Conservation (phyloP, 2,797 vertebrate species). For the Lophius americanus region DNA sequence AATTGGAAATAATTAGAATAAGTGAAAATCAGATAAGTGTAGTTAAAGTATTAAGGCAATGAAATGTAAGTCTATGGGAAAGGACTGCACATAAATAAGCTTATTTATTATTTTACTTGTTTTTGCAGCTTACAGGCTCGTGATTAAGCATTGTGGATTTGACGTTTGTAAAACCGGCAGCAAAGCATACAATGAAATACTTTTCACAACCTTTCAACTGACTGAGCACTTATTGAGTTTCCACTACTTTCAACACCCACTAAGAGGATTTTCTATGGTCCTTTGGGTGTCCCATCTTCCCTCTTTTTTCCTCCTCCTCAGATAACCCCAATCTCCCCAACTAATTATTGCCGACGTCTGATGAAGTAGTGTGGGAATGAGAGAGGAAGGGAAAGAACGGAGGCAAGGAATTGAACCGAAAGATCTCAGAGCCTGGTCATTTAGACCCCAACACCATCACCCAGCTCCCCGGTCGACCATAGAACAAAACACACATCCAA, state of each 20-base stretch:
- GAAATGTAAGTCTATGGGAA: no score
- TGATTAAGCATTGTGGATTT: conserved; percentile 13
- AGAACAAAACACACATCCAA: conserved; percentile 67
- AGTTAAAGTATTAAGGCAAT: no score
- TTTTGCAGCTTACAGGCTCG: no score
- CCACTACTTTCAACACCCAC: conserved; percentile 52
- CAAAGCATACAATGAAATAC: conserved; percentile 44
- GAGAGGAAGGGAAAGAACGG: conserved; percentile 25
- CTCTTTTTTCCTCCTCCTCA: conserved; percentile 44
- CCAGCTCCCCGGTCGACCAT: conserved; percentile 45
- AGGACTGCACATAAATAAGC: no score
- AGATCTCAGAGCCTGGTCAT: conserved; percentile 53
- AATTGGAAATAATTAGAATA: no score
- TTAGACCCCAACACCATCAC: conserved; percentile 57
- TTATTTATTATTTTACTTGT: no score
- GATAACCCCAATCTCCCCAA: conserved; percentile 62
- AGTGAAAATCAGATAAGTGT: no score
- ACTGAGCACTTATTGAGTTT: conserved; percentile 48
- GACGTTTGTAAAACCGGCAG: no score
- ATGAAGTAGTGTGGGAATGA: conserved; percentile 58
- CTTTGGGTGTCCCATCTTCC: conserved; percentile 48
- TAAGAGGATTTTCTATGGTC: conserved; percentile 58
- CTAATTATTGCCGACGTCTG: conserved; percentile 68
- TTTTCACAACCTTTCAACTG: conserved; percentile 48
- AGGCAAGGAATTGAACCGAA: conserved; percentile 20